Evolutionary conservation across 1,140 invertebrate species (phyloP), one percentile per base, ranked within the genome.

Genomic region (Aphaenogaster ashmeadi): DNA sequence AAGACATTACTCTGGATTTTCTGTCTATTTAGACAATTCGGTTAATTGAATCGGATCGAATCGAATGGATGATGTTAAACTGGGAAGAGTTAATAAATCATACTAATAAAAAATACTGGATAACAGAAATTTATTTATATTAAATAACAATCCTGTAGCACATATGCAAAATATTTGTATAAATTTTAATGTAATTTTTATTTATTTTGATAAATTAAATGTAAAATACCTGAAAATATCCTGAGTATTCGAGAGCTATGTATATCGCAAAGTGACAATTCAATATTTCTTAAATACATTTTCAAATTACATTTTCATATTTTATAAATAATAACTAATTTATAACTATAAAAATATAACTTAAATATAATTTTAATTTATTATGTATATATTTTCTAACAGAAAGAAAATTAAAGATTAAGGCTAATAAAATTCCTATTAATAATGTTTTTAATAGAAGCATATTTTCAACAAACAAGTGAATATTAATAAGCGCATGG

Each of bases 1-100:
- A 74, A 74, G 54, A 75, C 54, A 84, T 83, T 47, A 83, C 54
- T 27, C 0, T 83, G 54, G 47, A 83, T 74, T 74, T 80, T 60
- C 66, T n/a, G 11, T 60, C 41, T 50, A 21, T 74, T 60, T 5
- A 13, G 5, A 38, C 4, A 60, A 74, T 84, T 75, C 33, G 18
- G n/a, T 60, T 84, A 84, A 83, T 71, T 44, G 52, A 83, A 47
- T 74, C 38, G 3, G 4, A 54, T 64, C 3, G 18, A 36, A 54
- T 58, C 7, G 9, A 64, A 41, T 50, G 8, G 7, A 52, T 6
- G 33, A 50, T 66, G n/a, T 41, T 21, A 38, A 47, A 60, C 3
- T 41, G 7, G 4, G 7, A 8, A 18, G 36, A n/a, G 27, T 27
- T n/a, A 21, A 58, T 58, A 58, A 58, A 21, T 4, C 27, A 64